Conservation (phyloP, 2,113 vertebrate species). For the Hemiprocne comata region DNA sequence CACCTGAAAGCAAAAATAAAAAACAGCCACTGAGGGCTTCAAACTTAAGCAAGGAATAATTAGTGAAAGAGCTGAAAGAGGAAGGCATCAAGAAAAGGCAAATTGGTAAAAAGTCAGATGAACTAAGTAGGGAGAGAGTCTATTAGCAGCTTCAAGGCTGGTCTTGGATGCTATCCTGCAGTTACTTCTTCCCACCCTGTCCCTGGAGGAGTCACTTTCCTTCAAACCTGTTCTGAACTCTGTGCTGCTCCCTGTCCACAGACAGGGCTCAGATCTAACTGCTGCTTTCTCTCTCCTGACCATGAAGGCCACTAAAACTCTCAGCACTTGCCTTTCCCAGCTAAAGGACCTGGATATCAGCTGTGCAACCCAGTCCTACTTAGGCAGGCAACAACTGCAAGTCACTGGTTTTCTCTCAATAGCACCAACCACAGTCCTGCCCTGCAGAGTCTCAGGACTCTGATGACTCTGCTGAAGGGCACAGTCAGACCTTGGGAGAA, state of each 20-base stretch:
- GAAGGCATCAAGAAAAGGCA: not conserved
- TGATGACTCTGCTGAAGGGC: not conserved
- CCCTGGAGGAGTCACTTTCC: not conserved
- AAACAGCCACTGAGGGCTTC: not conserved
- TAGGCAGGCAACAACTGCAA: not conserved
- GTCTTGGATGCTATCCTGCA: not conserved
- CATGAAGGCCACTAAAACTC: not conserved
- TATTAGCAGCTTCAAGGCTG: not conserved
- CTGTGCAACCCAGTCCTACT: not conserved
- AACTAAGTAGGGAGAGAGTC: not conserved
- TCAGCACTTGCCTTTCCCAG: not conserved
- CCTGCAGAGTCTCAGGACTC: not conserved
- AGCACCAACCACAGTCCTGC: not conserved
- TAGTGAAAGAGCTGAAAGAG: not conserved
- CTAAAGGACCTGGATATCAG: not conserved
- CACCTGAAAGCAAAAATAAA: slow-evolving; percentile 11
- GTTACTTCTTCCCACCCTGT: not conserved
- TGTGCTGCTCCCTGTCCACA: not conserved
- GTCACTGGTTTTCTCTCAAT: not conserved
- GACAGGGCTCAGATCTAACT: not conserved
- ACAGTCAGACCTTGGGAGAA: not conserved
- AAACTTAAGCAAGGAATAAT: slow-evolving; percentile 49
- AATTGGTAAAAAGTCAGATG: not conserved
- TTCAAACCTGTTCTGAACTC: not conserved
- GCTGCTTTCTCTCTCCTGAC: not conserved